phyloP scores from a whole-genome alignment of 2,797 vertebrate genomes.

The Margarornis squamiger region DNA sequence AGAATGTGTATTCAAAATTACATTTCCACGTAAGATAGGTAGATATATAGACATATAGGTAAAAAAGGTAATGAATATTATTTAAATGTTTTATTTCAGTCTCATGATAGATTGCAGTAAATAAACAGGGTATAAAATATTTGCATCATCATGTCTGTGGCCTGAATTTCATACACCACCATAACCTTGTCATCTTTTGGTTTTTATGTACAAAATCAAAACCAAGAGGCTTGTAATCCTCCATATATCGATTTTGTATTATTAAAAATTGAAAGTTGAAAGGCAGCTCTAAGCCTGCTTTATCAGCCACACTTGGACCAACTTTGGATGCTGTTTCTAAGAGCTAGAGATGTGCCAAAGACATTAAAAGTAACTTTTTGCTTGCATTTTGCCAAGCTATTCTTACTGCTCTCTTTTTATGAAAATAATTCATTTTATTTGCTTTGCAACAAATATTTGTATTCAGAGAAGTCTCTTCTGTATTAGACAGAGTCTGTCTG shows the following conservation, averaged over 20 bases:
- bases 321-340: conserved; percentile 36
- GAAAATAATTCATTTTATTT: conserved; percentile 40
- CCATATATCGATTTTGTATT: conserved; percentile 56
- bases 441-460: conserved; percentile 13
- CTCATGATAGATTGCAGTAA: conserved; percentile 13
- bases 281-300: conserved; percentile 54
- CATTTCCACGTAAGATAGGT: background rate
- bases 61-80: background rate
- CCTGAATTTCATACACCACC: conserved; percentile 23
- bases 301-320: conserved; percentile 27
- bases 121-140: conserved; percentile 12
- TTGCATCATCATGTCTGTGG: background rate
- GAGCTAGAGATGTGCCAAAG: background rate
- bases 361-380: conserved; percentile 22
- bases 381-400: background rate
- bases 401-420: background rate
- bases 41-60: background rate
- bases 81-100: conserved; percentile 15
- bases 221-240: conserved; percentile 52
- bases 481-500: background rate
- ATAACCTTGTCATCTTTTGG: conserved; percentile 24
- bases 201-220: conserved; percentile 63
- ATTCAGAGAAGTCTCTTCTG: background rate
- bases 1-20: background rate
- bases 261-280: conserved; percentile 62